phyloP scores from a whole-genome alignment of 1,140 invertebrate genomes.

The Ptiloglossa arizonensis region DNA sequence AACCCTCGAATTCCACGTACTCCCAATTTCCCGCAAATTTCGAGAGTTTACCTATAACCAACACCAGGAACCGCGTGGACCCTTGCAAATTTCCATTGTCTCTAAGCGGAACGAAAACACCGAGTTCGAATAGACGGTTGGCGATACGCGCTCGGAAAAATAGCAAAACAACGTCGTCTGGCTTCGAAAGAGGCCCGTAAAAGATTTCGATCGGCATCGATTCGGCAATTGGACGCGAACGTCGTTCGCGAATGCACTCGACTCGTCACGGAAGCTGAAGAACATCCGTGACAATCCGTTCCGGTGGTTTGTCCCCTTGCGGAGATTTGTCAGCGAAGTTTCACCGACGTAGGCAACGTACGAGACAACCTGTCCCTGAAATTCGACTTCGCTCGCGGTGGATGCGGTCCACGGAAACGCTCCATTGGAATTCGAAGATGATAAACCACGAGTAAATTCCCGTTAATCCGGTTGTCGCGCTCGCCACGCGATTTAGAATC shows the following conservation, averaged over 20 bases:
- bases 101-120: too few species aligned
- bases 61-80: too few species aligned
- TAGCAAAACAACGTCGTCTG: too few species aligned
- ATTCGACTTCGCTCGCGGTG: not conserved
- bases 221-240: not conserved
- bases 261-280: not conserved
- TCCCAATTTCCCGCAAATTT: too few species aligned
- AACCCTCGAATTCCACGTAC: too few species aligned
- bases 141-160: too few species aligned
- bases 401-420: slow-evolving; percentile 4
- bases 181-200: too few species aligned
- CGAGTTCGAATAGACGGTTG: too few species aligned
- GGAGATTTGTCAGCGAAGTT: slow-evolving; percentile 53
- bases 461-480: not conserved
- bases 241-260: not conserved
- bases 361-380: slow-evolving; percentile 16
- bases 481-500: not conserved
- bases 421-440: slow-evolving; percentile 12
- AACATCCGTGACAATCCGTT: slow-evolving; percentile 13
- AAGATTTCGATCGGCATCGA: not conserved
- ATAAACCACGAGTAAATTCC: not conserved
- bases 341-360: not conserved
- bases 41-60: too few species aligned
- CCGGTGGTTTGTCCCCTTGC: not conserved
- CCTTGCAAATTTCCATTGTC: too few species aligned